These are phyloP conservation scores for Xanthorhoe spadicearia DNA, from an alignment of 2,888 invertebrate genomes.

Conservation along the genomic window DNA sequence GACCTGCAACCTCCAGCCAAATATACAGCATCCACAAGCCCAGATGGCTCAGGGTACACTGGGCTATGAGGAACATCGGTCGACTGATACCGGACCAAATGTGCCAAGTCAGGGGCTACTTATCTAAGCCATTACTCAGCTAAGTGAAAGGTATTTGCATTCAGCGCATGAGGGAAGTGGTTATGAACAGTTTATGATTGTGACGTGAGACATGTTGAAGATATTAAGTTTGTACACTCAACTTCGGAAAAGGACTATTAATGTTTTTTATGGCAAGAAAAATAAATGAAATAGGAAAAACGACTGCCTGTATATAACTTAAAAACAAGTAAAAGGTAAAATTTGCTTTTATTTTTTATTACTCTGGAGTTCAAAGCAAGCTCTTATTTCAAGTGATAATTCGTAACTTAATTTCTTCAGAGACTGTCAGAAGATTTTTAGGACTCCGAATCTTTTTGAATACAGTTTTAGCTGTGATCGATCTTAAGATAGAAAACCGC, in stretches of 20 bases:
- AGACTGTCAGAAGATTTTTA: too few species aligned
- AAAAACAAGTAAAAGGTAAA: too few species aligned
- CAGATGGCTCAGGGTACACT: conserved; percentile 2
- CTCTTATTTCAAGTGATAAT: too few species aligned
- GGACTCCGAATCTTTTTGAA: too few species aligned
- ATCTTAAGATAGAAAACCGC: too few species aligned
- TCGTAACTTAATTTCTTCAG: too few species aligned
- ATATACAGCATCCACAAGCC: background rate
- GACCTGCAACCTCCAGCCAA: conserved; percentile 45
- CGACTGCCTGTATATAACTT: background rate
- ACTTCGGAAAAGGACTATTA: background rate
- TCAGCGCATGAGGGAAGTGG: conserved; percentile 32
- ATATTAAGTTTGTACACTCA: background rate
- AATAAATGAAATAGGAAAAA: background rate
- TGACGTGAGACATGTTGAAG: conserved; percentile 11
- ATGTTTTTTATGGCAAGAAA: background rate
- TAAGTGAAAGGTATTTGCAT: conserved; percentile 71
- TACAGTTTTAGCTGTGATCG: too few species aligned
- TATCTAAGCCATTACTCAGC: conserved; percentile 70
- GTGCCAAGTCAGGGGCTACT: conserved; percentile 76
- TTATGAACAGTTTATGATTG: conserved; percentile 32
- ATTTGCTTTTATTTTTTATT: too few species aligned
- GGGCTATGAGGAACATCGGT: conserved; percentile 59
- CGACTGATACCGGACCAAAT: conserved; percentile 68
- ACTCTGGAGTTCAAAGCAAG: too few species aligned